phyloP scores from a whole-genome alignment of 1,140 invertebrate species.

The Megalonaias nervosa region DNA sequence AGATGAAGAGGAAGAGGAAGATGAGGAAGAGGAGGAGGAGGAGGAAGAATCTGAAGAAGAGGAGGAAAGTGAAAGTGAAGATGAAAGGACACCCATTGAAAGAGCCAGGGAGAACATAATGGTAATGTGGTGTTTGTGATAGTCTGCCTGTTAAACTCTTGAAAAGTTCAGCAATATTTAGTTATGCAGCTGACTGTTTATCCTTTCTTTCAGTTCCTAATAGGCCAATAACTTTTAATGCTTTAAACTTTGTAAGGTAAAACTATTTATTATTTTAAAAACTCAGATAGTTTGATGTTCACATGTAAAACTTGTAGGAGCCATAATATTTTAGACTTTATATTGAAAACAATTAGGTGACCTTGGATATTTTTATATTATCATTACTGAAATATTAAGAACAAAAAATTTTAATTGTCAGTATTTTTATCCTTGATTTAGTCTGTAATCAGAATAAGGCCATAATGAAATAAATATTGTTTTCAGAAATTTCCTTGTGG shows the following conservation, averaged over 20 bases:
- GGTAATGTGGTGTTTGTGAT: constrained; percentile 22
- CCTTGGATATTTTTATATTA: neutral
- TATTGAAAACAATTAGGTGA: neutral
- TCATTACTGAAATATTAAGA: too few relatives aligned
- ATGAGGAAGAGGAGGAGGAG: constrained; percentile 52
- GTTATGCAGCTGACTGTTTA: too few relatives aligned
- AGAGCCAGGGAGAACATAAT: constrained; percentile 76
- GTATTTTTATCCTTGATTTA: too few relatives aligned
- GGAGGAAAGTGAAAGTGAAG: constrained; percentile 40
- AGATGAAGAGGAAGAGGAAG: constrained; percentile 38
- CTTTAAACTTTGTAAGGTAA: too few relatives aligned
- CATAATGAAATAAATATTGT: neutral
- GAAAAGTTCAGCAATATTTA: too few relatives aligned
- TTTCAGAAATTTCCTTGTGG: constrained; percentile 1
- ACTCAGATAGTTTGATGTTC: neutral
- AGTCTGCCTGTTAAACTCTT: too few relatives aligned
- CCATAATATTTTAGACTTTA: neutral
- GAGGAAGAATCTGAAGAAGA: constrained; percentile 52
- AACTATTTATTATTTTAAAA: too few relatives aligned
- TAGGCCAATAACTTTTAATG: too few relatives aligned
- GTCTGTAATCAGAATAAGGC: neutral
- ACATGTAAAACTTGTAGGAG: neutral
- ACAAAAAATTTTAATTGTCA: too few relatives aligned
- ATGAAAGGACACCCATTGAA: constrained; percentile 76
- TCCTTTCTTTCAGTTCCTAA: too few relatives aligned